Evolutionary conservation across 2,797 vertebrate genomes (phyloP), one percentile per base, ranked within the genome.

Genomic region (Onychomys torridus): DNA sequence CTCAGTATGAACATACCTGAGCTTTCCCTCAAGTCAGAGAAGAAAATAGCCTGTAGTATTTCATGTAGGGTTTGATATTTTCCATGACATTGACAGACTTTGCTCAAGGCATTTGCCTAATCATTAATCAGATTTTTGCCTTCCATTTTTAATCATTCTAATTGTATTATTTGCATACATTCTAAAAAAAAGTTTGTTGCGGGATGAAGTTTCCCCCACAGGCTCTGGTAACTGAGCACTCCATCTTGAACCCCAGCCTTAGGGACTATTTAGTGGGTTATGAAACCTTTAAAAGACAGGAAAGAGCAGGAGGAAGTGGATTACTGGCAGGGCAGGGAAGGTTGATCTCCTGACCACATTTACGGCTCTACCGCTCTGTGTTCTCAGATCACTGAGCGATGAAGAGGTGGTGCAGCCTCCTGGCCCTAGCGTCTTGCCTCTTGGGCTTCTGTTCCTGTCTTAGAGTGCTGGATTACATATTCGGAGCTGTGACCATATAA

Each of bases 151-250:
- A 55, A 8, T 40, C 32, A 29, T 16, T 40, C 7, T 77, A 75
- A 52, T 95, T 90, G 88, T 93, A 71, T 82, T 82, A 21, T 57
- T 63, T 88, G 65, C 25, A 12, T 83, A 76, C 34, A 1, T 96
- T 89, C 19, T 75, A 81, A 91, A 71, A 84, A 84, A n/a, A 75
- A 1, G 5, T 13, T 59, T 43, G 3, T 32, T 59, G n/a, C 1
- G 0, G 5, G 43, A 21, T 59, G 37, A 75, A 73, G 6, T 11
- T 59, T 59, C 37, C 27, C 55, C 49, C n/a, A 29, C 6, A 29
- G 46, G 34, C n/a, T 49, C 40, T 21, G 9, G 3, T 32, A 65
- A 46, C 13, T n/a, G 52, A 52, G 71, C 1, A 32, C 2, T 71
- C 71, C 32, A 71, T 52, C 49, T 75, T 40, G n/a, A n/a, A 32